Conservation (phyloP, 2,113 vertebrate species). For the Capra hircus region DNA sequence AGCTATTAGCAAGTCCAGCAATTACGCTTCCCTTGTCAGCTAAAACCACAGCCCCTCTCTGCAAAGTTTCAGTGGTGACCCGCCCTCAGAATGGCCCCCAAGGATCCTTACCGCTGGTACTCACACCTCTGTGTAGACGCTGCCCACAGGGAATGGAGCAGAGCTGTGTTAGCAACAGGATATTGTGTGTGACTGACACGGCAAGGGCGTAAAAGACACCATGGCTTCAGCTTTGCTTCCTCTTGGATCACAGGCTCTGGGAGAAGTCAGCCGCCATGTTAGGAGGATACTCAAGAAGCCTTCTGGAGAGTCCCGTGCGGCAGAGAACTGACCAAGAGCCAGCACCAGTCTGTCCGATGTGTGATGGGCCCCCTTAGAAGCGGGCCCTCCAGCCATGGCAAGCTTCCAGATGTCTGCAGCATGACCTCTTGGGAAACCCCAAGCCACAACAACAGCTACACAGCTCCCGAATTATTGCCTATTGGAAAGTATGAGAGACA, state of each 20-base stretch:
- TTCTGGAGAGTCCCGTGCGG: not conserved
- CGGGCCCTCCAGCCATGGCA: not conserved
- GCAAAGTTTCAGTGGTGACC: not conserved
- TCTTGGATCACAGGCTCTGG: not conserved
- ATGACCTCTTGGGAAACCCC: not conserved
- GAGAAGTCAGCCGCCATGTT: not conserved
- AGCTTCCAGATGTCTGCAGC: not conserved
- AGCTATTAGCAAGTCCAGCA: not conserved
- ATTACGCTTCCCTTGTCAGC: not conserved
- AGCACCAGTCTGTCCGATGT: not conserved
- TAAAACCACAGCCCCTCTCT: not conserved
- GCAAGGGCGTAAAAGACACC: accelerated
- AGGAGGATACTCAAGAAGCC: not conserved
- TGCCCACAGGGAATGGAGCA: not conserved
- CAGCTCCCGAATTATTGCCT: not conserved
- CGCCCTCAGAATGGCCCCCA: not conserved
- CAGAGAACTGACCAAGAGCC: not conserved
- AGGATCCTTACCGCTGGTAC: not conserved
- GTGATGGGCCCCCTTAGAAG: not conserved
- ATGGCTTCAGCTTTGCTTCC: not conserved
- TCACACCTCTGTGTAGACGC: accelerated
- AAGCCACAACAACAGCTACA: not conserved
- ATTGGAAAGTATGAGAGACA: not conserved
- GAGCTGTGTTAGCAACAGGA: not conserved
- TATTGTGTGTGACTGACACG: not conserved